phyloP scores from a whole-genome alignment of 2,113 vertebrate species.

The Pachypanchax playfairii region DNA sequence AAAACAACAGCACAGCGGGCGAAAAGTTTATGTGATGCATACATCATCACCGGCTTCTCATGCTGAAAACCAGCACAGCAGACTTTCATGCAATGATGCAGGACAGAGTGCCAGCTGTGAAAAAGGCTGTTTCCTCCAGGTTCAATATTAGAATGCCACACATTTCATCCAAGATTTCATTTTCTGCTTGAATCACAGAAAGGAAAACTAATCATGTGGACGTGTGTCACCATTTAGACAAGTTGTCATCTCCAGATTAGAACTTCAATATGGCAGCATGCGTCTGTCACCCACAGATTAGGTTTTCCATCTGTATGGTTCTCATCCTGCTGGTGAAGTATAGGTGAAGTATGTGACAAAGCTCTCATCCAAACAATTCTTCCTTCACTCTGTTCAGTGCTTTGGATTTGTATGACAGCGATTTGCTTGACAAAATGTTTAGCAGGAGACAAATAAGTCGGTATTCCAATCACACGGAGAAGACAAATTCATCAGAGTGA shows the following conservation, averaged over 20 bases:
- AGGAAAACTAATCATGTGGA: constrained; percentile 57
- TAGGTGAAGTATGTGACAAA: constrained; percentile 25
- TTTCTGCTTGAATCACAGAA: constrained; percentile 53
- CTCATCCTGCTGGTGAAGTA: constrained; percentile 32
- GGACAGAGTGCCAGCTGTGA: constrained; percentile 19
- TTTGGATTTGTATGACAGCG: background rate
- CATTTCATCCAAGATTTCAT: constrained; percentile 60
- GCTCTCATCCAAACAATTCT: constrained; percentile 15
- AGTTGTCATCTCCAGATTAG: constrained; percentile 46
- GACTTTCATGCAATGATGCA: constrained; percentile 9
- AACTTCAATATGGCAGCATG: constrained; percentile 54
- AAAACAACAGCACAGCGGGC: constrained; percentile 20
- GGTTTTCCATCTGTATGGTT: constrained; percentile 23
- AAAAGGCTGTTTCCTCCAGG: constrained; percentile 31
- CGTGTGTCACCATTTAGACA: constrained; percentile 47
- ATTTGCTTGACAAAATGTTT: constrained; percentile 25
- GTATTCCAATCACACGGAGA: constrained; percentile 14
- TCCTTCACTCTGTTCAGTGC: background rate
- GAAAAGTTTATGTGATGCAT: constrained; percentile 25
- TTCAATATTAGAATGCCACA: constrained; percentile 24
- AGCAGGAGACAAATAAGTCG: background rate
- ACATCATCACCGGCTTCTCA: constrained; percentile 32
- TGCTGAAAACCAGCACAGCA: constrained; percentile 22
- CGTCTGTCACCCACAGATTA: constrained; percentile 57
- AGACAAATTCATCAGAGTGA: constrained; percentile 15